Conservation (phyloP, 2,888 invertebrate species). For the Caenorhabditis sp. region DNA sequence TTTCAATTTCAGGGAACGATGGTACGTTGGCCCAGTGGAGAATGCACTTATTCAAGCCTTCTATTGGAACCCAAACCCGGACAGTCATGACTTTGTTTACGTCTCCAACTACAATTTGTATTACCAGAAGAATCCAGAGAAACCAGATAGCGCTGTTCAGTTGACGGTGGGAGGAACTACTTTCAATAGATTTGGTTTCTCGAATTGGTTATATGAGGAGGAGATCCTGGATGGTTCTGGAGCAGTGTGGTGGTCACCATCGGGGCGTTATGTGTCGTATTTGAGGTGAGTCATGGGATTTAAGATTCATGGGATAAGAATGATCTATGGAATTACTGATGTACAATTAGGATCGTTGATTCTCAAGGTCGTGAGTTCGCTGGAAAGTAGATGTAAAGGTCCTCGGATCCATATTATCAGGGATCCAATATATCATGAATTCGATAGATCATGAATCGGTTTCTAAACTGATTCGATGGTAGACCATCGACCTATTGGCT, state of each 20-base stretch:
- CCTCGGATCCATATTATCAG: too few relatives aligned
- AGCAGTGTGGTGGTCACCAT: conserved; percentile 77
- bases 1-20: conserved; percentile 37
- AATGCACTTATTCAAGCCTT: conserved; percentile 67
- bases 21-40: conserved; percentile 65
- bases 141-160: conserved; percentile 64
- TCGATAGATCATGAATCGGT: too few relatives aligned
- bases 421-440: too few relatives aligned
- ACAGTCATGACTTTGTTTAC: conserved; percentile 68
- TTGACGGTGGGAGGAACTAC: conserved; percentile 67
- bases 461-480: too few relatives aligned
- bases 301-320: background rate
- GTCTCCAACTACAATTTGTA: conserved; percentile 71
- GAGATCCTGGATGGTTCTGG: conserved; percentile 71
- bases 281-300: conserved; percentile 30
- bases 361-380: too few relatives aligned
- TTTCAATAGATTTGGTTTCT: conserved; percentile 69
- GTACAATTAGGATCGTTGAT: too few relatives aligned
- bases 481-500: too few relatives aligned
- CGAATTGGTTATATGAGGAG: conserved; percentile 77
- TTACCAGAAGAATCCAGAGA: conserved; percentile 73
- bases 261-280: conserved; percentile 74
- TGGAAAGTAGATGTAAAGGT: too few relatives aligned
- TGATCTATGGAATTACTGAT: too few relatives aligned
- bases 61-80: conserved; percentile 69